Evolutionary conservation across 2,888 invertebrate genomes (phyloP).

Genomic region (Pristionchus mayeri): DNA sequence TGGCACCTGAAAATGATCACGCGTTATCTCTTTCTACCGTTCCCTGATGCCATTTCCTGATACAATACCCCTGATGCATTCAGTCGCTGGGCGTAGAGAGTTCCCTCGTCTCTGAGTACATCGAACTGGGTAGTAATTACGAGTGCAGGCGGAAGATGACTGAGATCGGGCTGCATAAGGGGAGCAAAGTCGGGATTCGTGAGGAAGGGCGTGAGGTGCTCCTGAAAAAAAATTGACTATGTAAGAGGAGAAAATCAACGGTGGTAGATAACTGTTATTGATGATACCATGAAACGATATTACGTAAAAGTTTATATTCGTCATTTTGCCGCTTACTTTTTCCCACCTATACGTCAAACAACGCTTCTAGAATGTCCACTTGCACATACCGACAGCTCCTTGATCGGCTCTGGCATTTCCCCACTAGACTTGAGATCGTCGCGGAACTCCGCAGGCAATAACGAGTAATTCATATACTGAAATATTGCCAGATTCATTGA

Average conservation of each 20-base stretch:
- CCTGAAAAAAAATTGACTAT: slow-evolving; percentile 29
- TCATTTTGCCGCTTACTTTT: too few species aligned
- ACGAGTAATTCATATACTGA: too few species aligned
- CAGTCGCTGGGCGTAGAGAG: slow-evolving; percentile 76
- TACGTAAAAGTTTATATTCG: too few species aligned
- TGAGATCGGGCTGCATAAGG: slow-evolving; percentile 72
- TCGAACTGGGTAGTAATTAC: slow-evolving; percentile 78
- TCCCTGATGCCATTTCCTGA: too few species aligned
- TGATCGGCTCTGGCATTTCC: too few species aligned
- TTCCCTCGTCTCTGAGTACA: slow-evolving; percentile 77
- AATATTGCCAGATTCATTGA: too few species aligned
- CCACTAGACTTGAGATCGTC: background rate
- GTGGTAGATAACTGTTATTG: too few species aligned
- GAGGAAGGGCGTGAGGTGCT: slow-evolving; percentile 60
- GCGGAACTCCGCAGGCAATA: background rate
- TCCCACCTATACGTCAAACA: too few species aligned
- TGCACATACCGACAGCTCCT: background rate
- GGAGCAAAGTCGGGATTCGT: slow-evolving; percentile 76
- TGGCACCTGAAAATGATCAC: slow-evolving; percentile 62
- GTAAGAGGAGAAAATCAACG: background rate
- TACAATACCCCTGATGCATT: slow-evolving; percentile 56
- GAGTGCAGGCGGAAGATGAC: slow-evolving; percentile 75
- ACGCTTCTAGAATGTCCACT: too few species aligned
- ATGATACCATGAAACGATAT: too few species aligned
- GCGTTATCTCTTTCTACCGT: background rate